Conservation (phyloP, 2,888 invertebrate genomes). For the Cylloceria caligata region DNA sequence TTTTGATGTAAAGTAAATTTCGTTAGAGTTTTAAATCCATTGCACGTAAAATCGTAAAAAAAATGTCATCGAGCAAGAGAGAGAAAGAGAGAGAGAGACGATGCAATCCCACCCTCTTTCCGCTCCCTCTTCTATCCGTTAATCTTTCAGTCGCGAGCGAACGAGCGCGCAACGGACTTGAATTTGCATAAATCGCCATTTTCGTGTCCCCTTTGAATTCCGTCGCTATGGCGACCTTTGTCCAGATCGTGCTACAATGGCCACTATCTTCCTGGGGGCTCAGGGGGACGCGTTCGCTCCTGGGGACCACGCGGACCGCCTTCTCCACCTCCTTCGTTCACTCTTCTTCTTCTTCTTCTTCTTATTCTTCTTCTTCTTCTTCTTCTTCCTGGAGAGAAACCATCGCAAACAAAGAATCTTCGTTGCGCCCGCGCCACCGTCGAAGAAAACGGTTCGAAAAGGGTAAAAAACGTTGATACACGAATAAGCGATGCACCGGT, state of each 20-base stretch:
- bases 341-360: slow-evolving; percentile 52
- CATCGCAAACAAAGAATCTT: slow-evolving; percentile 84
- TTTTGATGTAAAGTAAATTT: slow-evolving; percentile 26
- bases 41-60: slow-evolving; percentile 66
- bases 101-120: slow-evolving; percentile 28
- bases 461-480: slow-evolving; percentile 81
- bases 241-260: slow-evolving; percentile 83
- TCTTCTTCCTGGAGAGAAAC: slow-evolving; percentile 79
- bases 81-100: slow-evolving; percentile 31
- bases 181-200: slow-evolving; percentile 82
- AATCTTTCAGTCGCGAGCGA: slow-evolving; percentile 61
- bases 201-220: slow-evolving; percentile 81
- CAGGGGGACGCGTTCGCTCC: slow-evolving; percentile 61
- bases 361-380: slow-evolving; percentile 69
- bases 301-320: slow-evolving; percentile 65
- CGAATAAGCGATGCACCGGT: slow-evolving; percentile 84
- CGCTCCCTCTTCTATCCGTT: slow-evolving; percentile 60
- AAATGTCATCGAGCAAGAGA: slow-evolving; percentile 38
- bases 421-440: slow-evolving; percentile 73
- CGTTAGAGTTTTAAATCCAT: slow-evolving; percentile 50
- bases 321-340: slow-evolving; percentile 65
- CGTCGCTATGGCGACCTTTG: slow-evolving; percentile 83
- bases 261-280: slow-evolving; percentile 77
- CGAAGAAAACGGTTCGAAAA: slow-evolving; percentile 81
- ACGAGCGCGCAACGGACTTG: slow-evolving; percentile 72